Conservation (phyloP, 2,797 vertebrate species). For the Eremophila alpestris region DNA sequence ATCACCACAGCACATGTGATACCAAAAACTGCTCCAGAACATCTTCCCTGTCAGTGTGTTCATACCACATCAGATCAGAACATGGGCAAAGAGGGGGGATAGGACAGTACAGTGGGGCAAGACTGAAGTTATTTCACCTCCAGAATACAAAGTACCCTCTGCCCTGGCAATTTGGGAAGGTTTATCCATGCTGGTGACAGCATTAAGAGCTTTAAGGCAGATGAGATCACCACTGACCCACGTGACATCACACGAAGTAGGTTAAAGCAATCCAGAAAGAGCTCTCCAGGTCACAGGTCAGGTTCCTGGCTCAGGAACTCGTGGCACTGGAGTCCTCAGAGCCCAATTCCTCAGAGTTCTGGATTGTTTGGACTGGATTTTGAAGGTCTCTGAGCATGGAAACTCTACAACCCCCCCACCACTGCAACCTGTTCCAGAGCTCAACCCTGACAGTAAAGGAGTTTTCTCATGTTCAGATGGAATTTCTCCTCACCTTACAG, state of each 20-base stretch:
- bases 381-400: neutral
- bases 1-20: neutral
- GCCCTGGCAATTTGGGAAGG: neutral
- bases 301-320: neutral
- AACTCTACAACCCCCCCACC: neutral
- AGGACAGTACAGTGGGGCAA: neutral
- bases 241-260: neutral
- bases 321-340: neutral
- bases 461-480: neutral
- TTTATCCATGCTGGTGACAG: neutral
- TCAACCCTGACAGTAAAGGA: neutral
- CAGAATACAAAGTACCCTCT: neutral
- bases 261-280: neutral
- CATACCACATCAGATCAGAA: neutral
- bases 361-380: neutral
- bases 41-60: neutral
- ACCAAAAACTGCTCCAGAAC: neutral
- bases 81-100: accelerated
- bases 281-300: neutral
- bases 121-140: neutral
- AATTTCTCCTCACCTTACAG: neutral
- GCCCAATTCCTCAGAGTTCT: neutral
- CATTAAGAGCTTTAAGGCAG: neutral
- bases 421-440: neutral
- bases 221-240: neutral